A percentile compares a stretch with the other conserved stretches of the same genome.
Conservation (phyloP, 1,140 invertebrate genomes). For the Pissodes strobi region DNA sequence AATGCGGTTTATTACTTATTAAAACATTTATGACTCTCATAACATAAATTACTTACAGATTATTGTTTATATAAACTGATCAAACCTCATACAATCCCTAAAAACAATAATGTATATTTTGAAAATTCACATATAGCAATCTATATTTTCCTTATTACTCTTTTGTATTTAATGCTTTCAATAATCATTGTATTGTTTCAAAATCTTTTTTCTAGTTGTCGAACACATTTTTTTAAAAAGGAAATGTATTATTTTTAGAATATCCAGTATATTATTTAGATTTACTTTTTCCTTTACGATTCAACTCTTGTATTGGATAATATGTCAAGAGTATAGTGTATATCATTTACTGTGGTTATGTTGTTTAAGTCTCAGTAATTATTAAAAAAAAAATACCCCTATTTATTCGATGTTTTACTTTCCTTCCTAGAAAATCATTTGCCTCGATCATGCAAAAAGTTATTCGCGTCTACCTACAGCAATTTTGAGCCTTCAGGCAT, state of each 20-base stretch:
- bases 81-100: too few relatives aligned
- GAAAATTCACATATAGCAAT: too few relatives aligned
- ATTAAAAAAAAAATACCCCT: conserved; percentile 38
- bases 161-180: background rate
- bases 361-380: conserved; percentile 39
- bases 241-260: background rate
- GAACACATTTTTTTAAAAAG: background rate
- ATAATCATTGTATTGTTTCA: conserved; percentile 7
- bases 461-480: too few relatives aligned
- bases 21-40: too few relatives aligned
- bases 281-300: background rate
- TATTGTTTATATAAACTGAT: too few relatives aligned
- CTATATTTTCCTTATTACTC: too few relatives aligned
- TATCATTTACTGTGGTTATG: conserved; percentile 38
- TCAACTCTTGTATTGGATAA: background rate
- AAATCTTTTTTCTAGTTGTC: background rate
- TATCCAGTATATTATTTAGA: conserved; percentile 13
- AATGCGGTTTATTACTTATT: too few relatives aligned
- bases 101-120: too few relatives aligned
- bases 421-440: background rate
- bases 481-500: too few relatives aligned
- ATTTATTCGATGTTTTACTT: conserved; percentile 10
- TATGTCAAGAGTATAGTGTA: conserved; percentile 23
- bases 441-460: too few relatives aligned
- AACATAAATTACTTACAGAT: too few relatives aligned